Base-by-base conservation (phyloP, 2,797 vertebrate genomes). In the Crocodylus rhombifer region DNA sequence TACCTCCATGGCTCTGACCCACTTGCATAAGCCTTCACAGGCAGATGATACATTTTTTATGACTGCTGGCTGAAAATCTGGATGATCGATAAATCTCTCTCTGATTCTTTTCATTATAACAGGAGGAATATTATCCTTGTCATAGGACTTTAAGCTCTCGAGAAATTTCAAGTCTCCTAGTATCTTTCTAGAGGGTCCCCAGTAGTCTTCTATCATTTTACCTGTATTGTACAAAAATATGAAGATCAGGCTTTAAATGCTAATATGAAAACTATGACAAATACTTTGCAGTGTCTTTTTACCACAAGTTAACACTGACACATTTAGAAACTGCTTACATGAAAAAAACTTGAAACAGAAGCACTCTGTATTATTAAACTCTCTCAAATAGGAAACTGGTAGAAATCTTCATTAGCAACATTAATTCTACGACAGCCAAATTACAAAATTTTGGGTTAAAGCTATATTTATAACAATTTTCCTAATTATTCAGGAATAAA, bases 1-100 rank as follows among this genome's bases (percentile, higher is more conserved):
- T 4, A 98, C 98, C 87, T 99, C 99, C 99, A 99, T 98, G 86
- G 99, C 99, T 64, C 98, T 94, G 86, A 99, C 99, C 99, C 99
- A 99, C 94, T 98, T 99, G 96, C 99, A 99, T 9, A 99, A 98
- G 5, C 99, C 99, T 94, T 99, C 99, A 17, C 99, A 99, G 83
- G 99, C 99, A 0, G 99, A 99, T 0, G 99, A 99, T 20, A 99
- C 99, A 0, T 98, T 99, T 95, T 99, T 99, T 51, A 99, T 99
- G 1, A 99, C 96, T 5, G 98, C 95, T 0, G 98, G 99, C 93
- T 99, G 98, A 94, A 99, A 99, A 13, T 99, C 99, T 0, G 99
- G 98, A 80, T 99, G 98, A 76, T 98, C 96, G 1, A 99, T 98
- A 87, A 99, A 99, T 83, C 97, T 99, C 12, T 99, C 99, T 94